Evolutionary conservation across 2,888 invertebrate species (phyloP).

Genomic region (Matsumyia berberina): DNA sequence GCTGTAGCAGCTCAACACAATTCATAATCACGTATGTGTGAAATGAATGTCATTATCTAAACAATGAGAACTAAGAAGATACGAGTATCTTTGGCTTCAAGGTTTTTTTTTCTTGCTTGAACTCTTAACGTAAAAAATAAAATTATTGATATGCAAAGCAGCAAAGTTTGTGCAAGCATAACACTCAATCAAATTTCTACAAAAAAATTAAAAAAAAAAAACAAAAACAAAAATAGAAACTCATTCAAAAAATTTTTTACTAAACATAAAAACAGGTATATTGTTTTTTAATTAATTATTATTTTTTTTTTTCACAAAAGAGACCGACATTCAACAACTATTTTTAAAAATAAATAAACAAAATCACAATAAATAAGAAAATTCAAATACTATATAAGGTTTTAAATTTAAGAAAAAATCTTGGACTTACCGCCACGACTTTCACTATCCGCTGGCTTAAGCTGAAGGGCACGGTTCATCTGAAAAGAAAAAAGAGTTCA

Average conservation of each 20-base stretch:
- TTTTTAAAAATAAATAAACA: conserved; percentile 18
- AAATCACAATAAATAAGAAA: conserved; percentile 37
- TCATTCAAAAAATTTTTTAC: conserved; percentile 37
- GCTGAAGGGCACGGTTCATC: conserved; percentile 99
- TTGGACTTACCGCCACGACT: conserved; percentile 95
- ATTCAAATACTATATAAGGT: background rate
- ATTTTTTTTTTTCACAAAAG: conserved; percentile 33
- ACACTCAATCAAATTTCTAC: conserved; percentile 69
- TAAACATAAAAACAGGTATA: too few species aligned
- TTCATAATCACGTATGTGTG: conserved; percentile 66
- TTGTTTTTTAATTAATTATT: conserved; percentile 10
- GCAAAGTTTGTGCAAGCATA: conserved; percentile 72
- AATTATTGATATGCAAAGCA: conserved; percentile 66
- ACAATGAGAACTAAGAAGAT: conserved; percentile 8
- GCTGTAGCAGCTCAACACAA: background rate
- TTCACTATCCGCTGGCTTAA: conserved; percentile 99
- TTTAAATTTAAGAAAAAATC: conserved; percentile 50
- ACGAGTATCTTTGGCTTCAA: background rate
- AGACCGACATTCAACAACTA: conserved; percentile 62
- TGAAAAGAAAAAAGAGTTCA: conserved; percentile 86
- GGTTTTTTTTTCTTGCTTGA: conserved; percentile 6
- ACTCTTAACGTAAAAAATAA: conserved; percentile 15
- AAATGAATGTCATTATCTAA: conserved; percentile 57
- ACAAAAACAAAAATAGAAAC: conserved; percentile 24
- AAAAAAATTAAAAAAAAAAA: conserved; percentile 37